Conservation (phyloP, 2,888 invertebrate species). For the Andrena camellia region DNA sequence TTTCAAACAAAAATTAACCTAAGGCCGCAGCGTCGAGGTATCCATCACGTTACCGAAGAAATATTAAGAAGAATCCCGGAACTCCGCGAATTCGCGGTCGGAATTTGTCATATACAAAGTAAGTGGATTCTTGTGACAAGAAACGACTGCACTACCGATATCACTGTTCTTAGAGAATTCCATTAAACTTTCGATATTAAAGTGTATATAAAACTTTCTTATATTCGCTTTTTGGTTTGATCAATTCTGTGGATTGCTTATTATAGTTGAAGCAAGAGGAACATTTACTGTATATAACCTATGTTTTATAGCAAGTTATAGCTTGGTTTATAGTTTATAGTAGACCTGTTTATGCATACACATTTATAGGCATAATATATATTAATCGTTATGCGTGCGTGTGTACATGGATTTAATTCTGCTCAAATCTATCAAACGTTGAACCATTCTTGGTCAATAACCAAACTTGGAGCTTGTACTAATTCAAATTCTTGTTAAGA, state of each 20-base stretch:
- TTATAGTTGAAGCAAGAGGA: too few species aligned
- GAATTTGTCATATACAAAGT: conserved; percentile 99
- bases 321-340: too few species aligned
- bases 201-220: not conserved
- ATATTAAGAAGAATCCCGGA: conserved; percentile 97
- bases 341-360: too few species aligned
- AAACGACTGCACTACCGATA: not conserved
- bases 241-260: not conserved
- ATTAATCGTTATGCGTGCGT: too few species aligned
- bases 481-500: not conserved
- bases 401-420: too few species aligned
- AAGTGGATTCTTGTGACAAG: conserved; percentile 86
- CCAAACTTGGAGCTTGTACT: too few species aligned
- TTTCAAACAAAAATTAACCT: conserved; percentile 98
- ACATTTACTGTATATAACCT: too few species aligned
- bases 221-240: not conserved
- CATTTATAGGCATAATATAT: too few species aligned
- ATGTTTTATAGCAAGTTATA: too few species aligned
- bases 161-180: too few species aligned
- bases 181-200: not conserved
- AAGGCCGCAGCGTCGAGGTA: conserved; percentile 97
- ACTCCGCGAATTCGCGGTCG: conserved; percentile 96
- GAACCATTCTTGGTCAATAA: too few species aligned
- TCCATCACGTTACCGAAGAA: conserved; percentile 98
- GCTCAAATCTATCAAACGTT: too few species aligned